Conservation (phyloP, 2,113 vertebrate species). For the Odontesthes bonariensis region DNA sequence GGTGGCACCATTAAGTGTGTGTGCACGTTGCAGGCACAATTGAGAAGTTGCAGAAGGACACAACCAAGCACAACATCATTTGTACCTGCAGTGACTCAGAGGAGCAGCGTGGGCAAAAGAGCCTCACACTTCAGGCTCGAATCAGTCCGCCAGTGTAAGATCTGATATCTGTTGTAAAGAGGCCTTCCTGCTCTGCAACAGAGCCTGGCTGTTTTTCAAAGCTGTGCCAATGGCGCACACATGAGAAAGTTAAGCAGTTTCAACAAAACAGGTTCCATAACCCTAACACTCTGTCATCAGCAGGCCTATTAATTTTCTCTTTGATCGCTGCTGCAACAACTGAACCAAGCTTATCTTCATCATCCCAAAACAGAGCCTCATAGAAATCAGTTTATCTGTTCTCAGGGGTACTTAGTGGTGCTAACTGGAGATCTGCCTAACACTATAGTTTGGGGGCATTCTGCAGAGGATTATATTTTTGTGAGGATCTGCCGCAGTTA, state of each 20-base stretch:
- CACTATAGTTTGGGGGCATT: conserved; percentile 3
- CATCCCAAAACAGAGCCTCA: conserved; percentile 1
- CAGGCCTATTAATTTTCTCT: background rate
- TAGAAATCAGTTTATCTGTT: conserved; percentile 33
- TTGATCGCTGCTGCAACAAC: background rate
- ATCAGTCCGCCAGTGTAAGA: conserved; percentile 43
- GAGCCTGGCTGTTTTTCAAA: conserved; percentile 26
- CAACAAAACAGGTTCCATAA: conserved; percentile 22
- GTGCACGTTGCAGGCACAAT: background rate
- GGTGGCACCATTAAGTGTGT: background rate
- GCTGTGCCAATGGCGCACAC: conserved; percentile 5
- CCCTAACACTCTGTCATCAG: background rate
- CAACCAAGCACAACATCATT: conserved; percentile 10
- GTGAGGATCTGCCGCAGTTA: conserved; percentile 11
- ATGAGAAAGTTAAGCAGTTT: conserved; percentile 36
- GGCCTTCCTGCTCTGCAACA: conserved; percentile 30
- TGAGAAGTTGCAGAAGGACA: conserved; percentile 22
- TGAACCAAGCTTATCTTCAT: conserved; percentile 24
- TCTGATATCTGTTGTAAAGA: conserved; percentile 49
- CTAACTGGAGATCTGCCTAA: background rate
- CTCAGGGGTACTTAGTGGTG: background rate
- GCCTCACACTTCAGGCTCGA: conserved; percentile 52
- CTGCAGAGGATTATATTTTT: conserved; percentile 10
- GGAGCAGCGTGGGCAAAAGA: conserved; percentile 55
- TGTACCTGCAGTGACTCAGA: conserved; percentile 46